A percentile compares a stretch with the other conserved stretches of the same genome.
These are phyloP conservation scores for Autographa gamma DNA, from an alignment of 2,888 invertebrate species.

Conservation along the genomic window DNA sequence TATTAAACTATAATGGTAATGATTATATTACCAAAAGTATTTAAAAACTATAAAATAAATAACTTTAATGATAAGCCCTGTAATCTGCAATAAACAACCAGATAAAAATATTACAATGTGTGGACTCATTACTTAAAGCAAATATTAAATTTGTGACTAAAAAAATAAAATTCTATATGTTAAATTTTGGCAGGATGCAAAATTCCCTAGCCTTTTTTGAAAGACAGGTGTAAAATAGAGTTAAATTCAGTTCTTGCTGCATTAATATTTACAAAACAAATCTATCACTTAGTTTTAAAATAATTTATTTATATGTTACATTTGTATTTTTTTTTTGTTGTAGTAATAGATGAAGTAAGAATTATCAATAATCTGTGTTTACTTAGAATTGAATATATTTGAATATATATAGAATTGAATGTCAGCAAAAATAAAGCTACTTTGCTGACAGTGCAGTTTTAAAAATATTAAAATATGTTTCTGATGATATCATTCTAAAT, in stretches of 20 bases:
- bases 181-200: background rate
- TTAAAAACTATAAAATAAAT: constrained; percentile 1
- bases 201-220: background rate
- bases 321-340: background rate
- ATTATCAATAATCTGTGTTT: too few species aligned
- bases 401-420: background rate
- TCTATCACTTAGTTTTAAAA: too few species aligned
- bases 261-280: too few species aligned
- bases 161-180: background rate
- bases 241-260: too few species aligned
- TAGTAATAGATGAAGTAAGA: too few species aligned
- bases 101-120: background rate
- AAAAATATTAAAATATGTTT: too few species aligned
- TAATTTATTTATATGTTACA: too few species aligned
- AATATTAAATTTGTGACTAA: background rate
- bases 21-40: background rate
- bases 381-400: too few species aligned
- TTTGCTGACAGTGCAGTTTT: background rate
- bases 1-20: background rate
- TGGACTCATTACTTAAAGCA: background rate
- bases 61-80: background rate
- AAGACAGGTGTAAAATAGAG: too few species aligned
- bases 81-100: background rate
- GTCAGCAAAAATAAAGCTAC: background rate
- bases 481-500: too few species aligned